phyloP scores from a whole-genome alignment of 2,113 vertebrate species.

The Lasiurus borealis region DNA sequence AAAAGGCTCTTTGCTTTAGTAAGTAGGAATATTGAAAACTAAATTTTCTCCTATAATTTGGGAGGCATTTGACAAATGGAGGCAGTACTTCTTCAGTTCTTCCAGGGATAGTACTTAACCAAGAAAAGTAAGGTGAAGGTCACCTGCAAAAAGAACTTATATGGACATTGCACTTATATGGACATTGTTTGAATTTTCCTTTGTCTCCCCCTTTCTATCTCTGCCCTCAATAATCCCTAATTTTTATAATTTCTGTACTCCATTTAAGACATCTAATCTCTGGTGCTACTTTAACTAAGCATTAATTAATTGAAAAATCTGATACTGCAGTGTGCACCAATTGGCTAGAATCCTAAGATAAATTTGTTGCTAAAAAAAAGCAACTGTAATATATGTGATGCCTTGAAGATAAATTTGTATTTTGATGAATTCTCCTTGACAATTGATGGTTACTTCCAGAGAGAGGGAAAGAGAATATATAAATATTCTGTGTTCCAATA shows the following conservation, averaged over 20 bases:
- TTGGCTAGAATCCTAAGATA: background rate
- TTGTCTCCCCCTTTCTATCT: background rate
- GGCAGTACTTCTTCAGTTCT: background rate
- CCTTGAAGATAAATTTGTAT: background rate
- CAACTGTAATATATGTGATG: background rate
- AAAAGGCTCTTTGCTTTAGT: background rate
- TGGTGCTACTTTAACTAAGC: background rate
- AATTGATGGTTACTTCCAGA: background rate
- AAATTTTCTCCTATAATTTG: background rate
- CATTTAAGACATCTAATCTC: background rate
- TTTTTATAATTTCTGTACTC: background rate
- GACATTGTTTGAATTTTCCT: background rate
- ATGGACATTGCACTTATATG: fast-evolving
- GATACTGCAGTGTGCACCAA: background rate
- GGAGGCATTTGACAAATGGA: background rate
- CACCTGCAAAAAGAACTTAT: background rate
- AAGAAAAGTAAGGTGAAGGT: background rate
- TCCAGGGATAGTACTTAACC: background rate
- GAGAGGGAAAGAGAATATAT: background rate
- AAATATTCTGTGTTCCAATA: background rate
- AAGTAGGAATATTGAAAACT: background rate
- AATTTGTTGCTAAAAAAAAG: background rate
- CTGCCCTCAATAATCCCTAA: background rate
- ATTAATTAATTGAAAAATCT: background rate
- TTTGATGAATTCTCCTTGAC: background rate